Conservation (phyloP, 2,888 invertebrate genomes). For the Dryadula phaetusa region DNA sequence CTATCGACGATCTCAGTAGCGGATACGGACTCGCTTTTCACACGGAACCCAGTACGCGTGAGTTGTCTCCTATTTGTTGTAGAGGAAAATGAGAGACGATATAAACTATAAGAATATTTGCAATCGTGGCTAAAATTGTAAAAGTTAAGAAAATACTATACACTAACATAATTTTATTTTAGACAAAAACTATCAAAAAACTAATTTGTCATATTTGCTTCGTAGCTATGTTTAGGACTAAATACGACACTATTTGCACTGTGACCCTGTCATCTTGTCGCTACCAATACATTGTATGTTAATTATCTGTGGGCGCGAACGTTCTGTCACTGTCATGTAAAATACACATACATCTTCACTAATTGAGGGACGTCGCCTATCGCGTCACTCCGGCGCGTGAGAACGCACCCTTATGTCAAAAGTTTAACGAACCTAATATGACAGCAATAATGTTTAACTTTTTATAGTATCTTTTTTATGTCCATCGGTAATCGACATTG, state of each 20-base stretch:
- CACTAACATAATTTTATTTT: background rate
- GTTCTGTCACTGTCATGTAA: conserved; percentile 54
- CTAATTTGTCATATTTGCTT: background rate
- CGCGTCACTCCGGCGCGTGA: conserved; percentile 47
- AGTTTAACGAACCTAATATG: conserved; percentile 58
- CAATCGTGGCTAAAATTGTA: background rate
- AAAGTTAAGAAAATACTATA: background rate
- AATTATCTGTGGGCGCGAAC: conserved; percentile 61
- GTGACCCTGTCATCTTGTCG: conserved; percentile 59
- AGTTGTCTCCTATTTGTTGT: conserved; percentile 30
- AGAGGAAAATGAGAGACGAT: conserved; percentile 19
- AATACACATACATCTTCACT: conserved; percentile 52
- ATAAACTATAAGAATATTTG: background rate
- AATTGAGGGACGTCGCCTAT: conserved; percentile 37
- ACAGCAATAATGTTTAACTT: conserved; percentile 49
- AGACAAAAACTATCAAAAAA: background rate
- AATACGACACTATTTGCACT: conserved; percentile 47
- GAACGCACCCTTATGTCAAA: conserved; percentile 53
- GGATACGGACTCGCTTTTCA: conserved; percentile 69
- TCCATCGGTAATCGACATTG: conserved; percentile 48
- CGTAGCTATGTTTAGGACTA: conserved; percentile 28
- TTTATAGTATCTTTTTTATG: conserved; percentile 44
- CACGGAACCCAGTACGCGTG: conserved; percentile 59
- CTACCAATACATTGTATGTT: conserved; percentile 81
- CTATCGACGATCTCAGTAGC: conserved; percentile 81